Percentiles rank a stretch among this genome's conserved stretches.
Conservation (phyloP, 1,140 invertebrate species). For the Macrosteles quadrilineatus region DNA sequence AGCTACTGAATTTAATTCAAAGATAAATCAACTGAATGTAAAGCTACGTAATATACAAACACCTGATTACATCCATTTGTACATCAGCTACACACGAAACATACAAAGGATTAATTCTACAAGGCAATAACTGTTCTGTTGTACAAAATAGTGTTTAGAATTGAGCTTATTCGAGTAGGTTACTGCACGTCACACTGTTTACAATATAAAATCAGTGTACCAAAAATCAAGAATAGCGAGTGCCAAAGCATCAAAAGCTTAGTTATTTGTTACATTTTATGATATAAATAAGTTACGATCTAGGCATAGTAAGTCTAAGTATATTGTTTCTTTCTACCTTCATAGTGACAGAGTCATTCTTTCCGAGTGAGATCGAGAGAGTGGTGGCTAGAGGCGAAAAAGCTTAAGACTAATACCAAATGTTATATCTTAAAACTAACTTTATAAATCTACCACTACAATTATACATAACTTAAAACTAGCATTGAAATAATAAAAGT, state of each 20-base stretch:
- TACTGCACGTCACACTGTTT: neutral
- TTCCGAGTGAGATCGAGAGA: conserved; percentile 3
- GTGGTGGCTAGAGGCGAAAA: conserved; percentile 7
- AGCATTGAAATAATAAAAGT: neutral
- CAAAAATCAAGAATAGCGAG: neutral
- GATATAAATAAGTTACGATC: conserved; percentile 10
- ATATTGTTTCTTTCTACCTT: neutral
- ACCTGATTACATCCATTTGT: conserved; percentile 7
- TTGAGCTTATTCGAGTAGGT: conserved; percentile 1
- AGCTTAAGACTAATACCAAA: neutral
- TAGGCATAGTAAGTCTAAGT: conserved; percentile 7
- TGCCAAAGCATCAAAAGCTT: neutral
- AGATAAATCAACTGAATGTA: neutral
- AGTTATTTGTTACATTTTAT: neutral
- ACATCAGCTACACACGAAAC: conserved; percentile 3
- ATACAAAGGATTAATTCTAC: conserved; percentile 10
- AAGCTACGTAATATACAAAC: conserved; percentile 8
- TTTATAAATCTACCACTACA: neutral
- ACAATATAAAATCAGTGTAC: neutral
- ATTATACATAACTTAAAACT: neutral
- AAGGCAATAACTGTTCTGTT: conserved; percentile 11
- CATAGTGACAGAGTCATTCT: conserved; percentile 1
- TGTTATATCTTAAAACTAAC: conserved; percentile 2
- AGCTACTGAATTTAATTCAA: neutral
- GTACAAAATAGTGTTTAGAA: conserved; percentile 14